Percentiles rank a stretch among this genome's conserved stretches.
Conservation (phyloP, 1,140 invertebrate genomes). For the Megalopta genalis region DNA sequence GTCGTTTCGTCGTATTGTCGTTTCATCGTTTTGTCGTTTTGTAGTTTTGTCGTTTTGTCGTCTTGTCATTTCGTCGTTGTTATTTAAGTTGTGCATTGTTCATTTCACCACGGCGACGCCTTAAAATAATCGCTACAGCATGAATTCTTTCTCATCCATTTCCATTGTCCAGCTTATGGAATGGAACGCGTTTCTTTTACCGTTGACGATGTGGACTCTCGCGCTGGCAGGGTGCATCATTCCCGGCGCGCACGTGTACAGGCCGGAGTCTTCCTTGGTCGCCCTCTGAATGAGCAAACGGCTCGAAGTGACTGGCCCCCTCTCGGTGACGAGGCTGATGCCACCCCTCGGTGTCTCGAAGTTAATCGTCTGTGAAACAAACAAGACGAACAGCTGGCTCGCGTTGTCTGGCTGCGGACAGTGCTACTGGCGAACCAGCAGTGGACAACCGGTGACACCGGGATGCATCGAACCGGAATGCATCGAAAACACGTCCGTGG, state of each 20-base stretch:
- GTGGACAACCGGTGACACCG: slow-evolving; percentile 35
- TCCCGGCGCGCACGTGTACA: slow-evolving; percentile 89
- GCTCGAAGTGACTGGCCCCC: slow-evolving; percentile 88
- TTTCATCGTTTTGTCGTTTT: too few species aligned
- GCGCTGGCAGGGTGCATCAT: slow-evolving; percentile 87
- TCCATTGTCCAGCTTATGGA: too few species aligned
- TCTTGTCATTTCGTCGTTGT: too few species aligned
- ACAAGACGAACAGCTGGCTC: slow-evolving; percentile 33
- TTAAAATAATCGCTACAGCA: too few species aligned
- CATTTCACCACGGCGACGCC: too few species aligned
- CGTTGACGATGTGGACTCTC: slow-evolving; percentile 90
- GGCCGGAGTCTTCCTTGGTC: slow-evolving; percentile 86
- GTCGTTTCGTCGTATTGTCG: too few species aligned
- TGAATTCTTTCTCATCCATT: too few species aligned
- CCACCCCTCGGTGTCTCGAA: slow-evolving; percentile 89
- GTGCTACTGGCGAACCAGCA: neutral
- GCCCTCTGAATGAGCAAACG: slow-evolving; percentile 89
- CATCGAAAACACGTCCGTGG: slow-evolving; percentile 44
- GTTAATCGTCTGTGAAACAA: slow-evolving; percentile 84
- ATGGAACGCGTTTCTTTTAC: slow-evolving; percentile 79
- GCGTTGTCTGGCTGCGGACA: slow-evolving; percentile 33
- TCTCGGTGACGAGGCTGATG: slow-evolving; percentile 90
- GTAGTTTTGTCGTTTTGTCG: too few species aligned
- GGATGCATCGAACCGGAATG: slow-evolving; percentile 33
- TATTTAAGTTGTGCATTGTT: too few species aligned